Evolutionary conservation across 2,797 vertebrate species (phyloP).

Genomic region (Enteromius mattozi): DNA sequence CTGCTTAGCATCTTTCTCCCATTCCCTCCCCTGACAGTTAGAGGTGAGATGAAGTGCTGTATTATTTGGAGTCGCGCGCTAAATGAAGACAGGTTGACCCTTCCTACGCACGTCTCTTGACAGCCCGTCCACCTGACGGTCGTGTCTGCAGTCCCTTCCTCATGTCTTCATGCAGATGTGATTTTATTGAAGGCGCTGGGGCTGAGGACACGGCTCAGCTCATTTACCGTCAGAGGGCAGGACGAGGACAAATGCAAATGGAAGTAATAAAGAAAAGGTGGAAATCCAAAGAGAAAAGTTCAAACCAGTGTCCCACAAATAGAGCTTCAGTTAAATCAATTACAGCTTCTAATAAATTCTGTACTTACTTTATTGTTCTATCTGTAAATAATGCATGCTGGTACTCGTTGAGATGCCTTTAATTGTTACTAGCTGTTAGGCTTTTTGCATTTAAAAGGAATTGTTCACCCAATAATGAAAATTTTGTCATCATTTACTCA

Average conservation of each 20-base stretch:
- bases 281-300: constrained; percentile 27
- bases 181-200: constrained; percentile 36
- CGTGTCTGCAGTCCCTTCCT: constrained; percentile 12
- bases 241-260: constrained; percentile 50
- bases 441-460: background rate
- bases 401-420: background rate
- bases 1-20: constrained; percentile 41
- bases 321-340: constrained; percentile 28
- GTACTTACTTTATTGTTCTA: background rate
- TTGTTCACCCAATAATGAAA: no score
- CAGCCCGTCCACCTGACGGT: constrained; percentile 11
- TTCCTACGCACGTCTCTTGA: background rate
- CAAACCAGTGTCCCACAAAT: constrained; percentile 28
- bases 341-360: constrained; percentile 1
- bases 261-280: constrained; percentile 46
- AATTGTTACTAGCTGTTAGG: background rate
- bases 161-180: constrained; percentile 40
- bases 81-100: constrained; percentile 44
- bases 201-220: constrained; percentile 39
- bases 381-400: background rate
- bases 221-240: constrained; percentile 42
- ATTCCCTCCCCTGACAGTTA: constrained; percentile 41
- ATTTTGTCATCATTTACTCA: no score
- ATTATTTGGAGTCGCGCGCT: constrained; percentile 33
- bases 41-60: constrained; percentile 44